Evolutionary conservation across 2,113 vertebrate species (phyloP).

Genomic region (Oxygymnocypris stewartii): DNA sequence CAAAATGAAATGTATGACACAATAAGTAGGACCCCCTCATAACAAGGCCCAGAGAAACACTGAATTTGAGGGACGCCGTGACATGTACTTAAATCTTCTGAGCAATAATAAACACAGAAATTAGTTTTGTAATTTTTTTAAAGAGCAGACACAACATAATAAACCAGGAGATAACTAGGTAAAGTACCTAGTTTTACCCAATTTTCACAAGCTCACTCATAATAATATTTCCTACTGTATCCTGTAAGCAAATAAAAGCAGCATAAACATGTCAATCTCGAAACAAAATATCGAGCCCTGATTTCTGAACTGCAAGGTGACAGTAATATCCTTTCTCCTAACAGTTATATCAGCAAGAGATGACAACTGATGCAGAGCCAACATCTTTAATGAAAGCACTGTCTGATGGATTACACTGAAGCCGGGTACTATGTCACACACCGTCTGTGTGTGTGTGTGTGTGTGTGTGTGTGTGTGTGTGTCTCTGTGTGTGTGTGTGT

Average conservation of each 20-base stretch:
- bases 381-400: constrained; percentile 38
- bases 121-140: too few relatives aligned
- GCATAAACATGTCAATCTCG: background rate
- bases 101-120: too few relatives aligned
- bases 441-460: constrained; percentile 29
- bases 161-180: too few relatives aligned
- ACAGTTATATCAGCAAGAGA: constrained; percentile 13
- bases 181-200: too few relatives aligned
- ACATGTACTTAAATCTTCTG: too few relatives aligned
- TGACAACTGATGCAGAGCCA: constrained; percentile 14
- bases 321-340: constrained; percentile 26
- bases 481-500: too few relatives aligned
- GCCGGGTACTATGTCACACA: constrained; percentile 46
- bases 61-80: too few relatives aligned
- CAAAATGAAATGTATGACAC: too few relatives aligned
- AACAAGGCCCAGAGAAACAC: too few relatives aligned
- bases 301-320: background rate
- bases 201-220: background rate
- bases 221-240: background rate
- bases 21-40: too few relatives aligned
- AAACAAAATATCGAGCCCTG: background rate
- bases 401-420: constrained; percentile 51
- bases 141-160: too few relatives aligned
- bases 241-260: background rate
- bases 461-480: too few relatives aligned